A percentile compares a stretch with the other conserved stretches of the same genome.
Evolutionary conservation across 2,113 vertebrate species (phyloP).

Genomic region (Sapayoa aenigma): DNA sequence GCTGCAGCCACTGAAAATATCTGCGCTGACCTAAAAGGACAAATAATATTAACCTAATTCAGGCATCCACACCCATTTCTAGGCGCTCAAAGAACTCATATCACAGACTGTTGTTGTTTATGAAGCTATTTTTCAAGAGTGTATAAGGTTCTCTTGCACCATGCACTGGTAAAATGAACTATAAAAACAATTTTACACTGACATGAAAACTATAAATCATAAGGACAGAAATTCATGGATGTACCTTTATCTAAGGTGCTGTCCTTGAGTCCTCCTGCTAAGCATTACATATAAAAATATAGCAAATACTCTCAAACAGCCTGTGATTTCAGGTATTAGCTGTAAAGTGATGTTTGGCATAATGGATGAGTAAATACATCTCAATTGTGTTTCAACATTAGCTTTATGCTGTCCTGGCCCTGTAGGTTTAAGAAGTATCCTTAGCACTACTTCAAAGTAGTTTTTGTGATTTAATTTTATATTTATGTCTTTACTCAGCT

Average conservation of each 20-base stretch:
- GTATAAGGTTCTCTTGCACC: neutral
- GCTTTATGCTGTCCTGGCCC: neutral
- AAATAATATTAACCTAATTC: neutral
- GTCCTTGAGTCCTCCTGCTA: neutral
- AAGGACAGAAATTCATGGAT: neutral
- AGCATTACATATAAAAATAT: neutral
- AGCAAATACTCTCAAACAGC: neutral
- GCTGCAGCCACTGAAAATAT: neutral
- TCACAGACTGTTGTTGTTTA: neutral
- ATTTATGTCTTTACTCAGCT: constrained; percentile 57
- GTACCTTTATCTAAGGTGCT: neutral
- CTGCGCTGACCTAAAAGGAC: neutral
- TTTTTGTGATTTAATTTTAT: constrained; percentile 56
- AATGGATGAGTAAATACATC: neutral
- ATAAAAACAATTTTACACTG: neutral
- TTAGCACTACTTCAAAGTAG: neutral
- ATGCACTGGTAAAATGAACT: neutral
- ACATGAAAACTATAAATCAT: constrained; percentile 8
- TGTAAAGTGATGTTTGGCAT: neutral
- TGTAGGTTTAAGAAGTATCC: neutral
- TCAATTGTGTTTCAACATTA: neutral
- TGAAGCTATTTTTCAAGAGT: neutral
- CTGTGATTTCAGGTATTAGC: neutral
- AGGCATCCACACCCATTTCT: neutral
- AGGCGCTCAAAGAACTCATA: neutral